A percentile compares a stretch with the other conserved stretches of the same genome.
Evolutionary conservation across 1,140 invertebrate species (phyloP).

Genomic region (Wasmannia auropunctata): DNA sequence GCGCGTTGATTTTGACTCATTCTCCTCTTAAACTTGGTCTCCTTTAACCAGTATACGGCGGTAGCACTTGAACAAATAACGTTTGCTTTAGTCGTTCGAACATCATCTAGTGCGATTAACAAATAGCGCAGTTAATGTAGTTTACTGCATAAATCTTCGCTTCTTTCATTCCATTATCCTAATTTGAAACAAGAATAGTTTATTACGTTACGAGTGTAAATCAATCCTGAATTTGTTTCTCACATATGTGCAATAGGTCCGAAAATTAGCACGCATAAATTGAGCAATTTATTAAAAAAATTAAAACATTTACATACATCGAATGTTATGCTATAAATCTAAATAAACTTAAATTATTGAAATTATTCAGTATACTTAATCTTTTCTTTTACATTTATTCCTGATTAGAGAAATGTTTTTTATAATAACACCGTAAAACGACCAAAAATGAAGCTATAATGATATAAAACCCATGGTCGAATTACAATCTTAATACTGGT

Average conservation of each 20-base stretch:
- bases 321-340: background rate
- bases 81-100: background rate
- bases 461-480: background rate
- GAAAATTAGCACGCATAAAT: background rate
- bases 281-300: background rate
- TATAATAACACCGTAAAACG: background rate
- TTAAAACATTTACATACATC: background rate
- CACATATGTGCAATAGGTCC: too few relatives aligned
- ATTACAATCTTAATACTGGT: background rate
- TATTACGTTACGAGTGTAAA: background rate
- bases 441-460: background rate
- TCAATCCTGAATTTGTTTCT: background rate
- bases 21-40: background rate
- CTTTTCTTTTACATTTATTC: background rate
- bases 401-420: background rate
- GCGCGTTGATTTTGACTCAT: constrained; percentile 26
- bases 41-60: background rate
- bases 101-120: background rate
- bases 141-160: background rate
- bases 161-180: background rate
- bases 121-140: background rate
- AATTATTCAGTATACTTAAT: background rate
- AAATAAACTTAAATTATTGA: background rate
- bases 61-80: background rate
- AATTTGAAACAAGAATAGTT: background rate